phyloP scores from a whole-genome alignment of 2,888 invertebrate genomes.

The Lottia gigantea region DNA sequence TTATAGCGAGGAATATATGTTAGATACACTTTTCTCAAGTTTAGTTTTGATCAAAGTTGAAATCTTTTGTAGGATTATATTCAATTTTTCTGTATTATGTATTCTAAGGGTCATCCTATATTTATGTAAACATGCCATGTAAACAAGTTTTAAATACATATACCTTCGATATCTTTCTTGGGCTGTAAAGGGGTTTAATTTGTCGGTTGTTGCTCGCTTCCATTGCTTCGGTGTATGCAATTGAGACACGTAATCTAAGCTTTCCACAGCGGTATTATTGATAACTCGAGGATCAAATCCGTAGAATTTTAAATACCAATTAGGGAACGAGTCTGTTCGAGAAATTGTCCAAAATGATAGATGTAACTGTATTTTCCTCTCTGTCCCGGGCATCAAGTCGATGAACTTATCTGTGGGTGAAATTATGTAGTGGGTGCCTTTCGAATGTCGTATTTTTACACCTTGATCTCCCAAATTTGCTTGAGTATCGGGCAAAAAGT shows the following conservation, averaged over 20 bases:
- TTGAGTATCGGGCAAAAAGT: background rate
- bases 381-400: constrained; percentile 26
- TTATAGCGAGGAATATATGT: too few relatives aligned
- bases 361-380: constrained; percentile 28
- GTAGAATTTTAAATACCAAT: constrained; percentile 38
- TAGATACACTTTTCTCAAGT: too few relatives aligned
- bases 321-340: constrained; percentile 46
- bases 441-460: background rate
- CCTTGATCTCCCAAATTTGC: background rate
- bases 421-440: background rate
- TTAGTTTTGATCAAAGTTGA: too few relatives aligned
- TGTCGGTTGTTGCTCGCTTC: constrained; percentile 41
- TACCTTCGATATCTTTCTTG: constrained; percentile 36
- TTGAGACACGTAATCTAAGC: constrained; percentile 33
- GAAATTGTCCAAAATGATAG: constrained; percentile 41
- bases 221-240: constrained; percentile 33
- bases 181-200: constrained; percentile 40
- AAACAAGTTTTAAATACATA: constrained; percentile 15
- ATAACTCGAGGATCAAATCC: constrained; percentile 29
- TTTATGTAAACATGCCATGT: too few relatives aligned
- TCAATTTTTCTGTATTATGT: too few relatives aligned
- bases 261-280: constrained; percentile 31
- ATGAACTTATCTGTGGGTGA: background rate
- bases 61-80: too few relatives aligned
- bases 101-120: too few relatives aligned